phyloP scores from a whole-genome alignment of 2,888 invertebrate species.

The Phengaris alcon region DNA sequence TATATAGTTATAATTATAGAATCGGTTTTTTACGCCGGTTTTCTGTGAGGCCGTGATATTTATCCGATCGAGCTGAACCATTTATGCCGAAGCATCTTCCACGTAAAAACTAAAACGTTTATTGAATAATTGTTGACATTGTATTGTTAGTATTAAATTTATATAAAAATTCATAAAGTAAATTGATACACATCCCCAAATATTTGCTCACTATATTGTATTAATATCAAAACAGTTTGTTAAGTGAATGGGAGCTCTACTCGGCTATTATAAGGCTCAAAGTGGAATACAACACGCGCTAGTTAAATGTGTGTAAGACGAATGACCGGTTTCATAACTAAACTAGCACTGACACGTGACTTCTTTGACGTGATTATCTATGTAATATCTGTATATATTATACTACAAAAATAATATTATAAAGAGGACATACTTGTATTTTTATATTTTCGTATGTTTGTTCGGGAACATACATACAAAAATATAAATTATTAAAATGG shows the following conservation, averaged over 20 bases:
- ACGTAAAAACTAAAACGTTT: neutral
- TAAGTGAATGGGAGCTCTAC: neutral
- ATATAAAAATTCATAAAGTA: slow-evolving; percentile 11
- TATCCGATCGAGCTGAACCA: too few relatives aligned
- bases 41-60: too few relatives aligned
- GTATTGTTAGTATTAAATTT: neutral
- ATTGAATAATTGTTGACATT: neutral
- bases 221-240: neutral
- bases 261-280: neutral
- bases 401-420: too few relatives aligned
- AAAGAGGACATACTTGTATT: too few relatives aligned
- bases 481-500: too few relatives aligned
- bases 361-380: neutral
- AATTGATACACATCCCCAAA: neutral
- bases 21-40: too few relatives aligned
- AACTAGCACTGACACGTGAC: neutral
- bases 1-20: too few relatives aligned
- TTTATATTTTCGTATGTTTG: too few relatives aligned
- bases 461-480: too few relatives aligned
- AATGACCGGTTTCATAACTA: neutral
- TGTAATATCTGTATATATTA: too few relatives aligned
- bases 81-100: too few relatives aligned
- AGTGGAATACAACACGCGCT: neutral
- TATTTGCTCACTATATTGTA: neutral
- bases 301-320: neutral